These are phyloP conservation scores for Tridacna crocea DNA, from an alignment of 2,888 invertebrate species.

Conservation along the genomic window DNA sequence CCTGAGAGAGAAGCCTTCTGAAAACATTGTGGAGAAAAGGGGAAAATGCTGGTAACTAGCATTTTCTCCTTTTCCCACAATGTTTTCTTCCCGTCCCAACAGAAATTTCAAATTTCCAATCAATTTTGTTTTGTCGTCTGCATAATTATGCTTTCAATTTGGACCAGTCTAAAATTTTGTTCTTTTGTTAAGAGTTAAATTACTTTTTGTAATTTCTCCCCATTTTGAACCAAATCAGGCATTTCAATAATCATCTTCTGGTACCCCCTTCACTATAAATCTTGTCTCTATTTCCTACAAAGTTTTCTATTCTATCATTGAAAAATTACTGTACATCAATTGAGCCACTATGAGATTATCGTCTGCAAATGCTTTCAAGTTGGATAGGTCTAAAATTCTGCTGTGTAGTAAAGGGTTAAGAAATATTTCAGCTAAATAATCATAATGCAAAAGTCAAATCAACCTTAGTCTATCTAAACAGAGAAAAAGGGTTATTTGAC, in stretches of 20 bases:
- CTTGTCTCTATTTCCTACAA: not conserved
- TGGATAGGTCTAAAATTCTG: not conserved
- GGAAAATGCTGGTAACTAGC: not conserved
- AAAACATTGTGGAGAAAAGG: not conserved
- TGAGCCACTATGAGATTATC: not conserved
- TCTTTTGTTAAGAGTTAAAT: too few species aligned
- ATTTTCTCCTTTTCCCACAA: not conserved
- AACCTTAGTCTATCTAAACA: not conserved
- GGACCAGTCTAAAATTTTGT: too few species aligned
- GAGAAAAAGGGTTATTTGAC: not conserved
- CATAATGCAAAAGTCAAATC: not conserved
- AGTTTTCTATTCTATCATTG: not conserved
- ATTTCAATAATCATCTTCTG: too few species aligned
- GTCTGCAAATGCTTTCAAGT: not conserved
- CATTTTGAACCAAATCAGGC: too few species aligned
- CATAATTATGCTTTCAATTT: too few species aligned
- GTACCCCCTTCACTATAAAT: too few species aligned
- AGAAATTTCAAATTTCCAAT: too few species aligned
- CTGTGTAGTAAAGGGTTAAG: not conserved
- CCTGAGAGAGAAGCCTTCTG: not conserved
- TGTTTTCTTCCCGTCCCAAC: not conserved
- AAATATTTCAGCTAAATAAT: not conserved
- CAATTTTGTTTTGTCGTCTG: too few species aligned
- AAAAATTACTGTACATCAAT: too few species aligned
- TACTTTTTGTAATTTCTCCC: too few species aligned